Base-by-base conservation (phyloP, 2,113 vertebrate species). In the Paradoxurus hermaphroditus region DNA sequence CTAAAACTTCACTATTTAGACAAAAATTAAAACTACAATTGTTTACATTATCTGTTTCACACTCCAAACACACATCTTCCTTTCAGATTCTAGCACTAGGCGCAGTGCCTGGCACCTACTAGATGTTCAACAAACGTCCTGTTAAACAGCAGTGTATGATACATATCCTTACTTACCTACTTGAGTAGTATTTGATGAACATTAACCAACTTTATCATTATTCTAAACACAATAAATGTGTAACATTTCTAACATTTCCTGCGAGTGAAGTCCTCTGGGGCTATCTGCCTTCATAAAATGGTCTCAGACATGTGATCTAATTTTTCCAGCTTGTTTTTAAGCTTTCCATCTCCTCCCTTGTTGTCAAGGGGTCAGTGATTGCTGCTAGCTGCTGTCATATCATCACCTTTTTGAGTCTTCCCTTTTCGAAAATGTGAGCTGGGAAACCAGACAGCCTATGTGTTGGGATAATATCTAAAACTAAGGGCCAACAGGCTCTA, bases 1-100 rank as follows among this genome's bases (percentile, higher is more conserved):
- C 34, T 88, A 70, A 81, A 68, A 49, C 2, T 63, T 63, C 63
- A 82, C 10, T 85, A 70, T 92, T 90, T 39, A 4, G 56, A 59
- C n/a, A 92, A 94, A 94, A 89, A 67, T 56, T 63, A 75, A 96
- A 93, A 92, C 70, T 49, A 83, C 53, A 79, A 34, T 83, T 75
- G 1, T 79, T 87, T 18, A 49, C 5, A 11, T 89, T 39, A 68
- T 73, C 34, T 83, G 39, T 81, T 91, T 90, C 39, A 89, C 10
- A 8, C 18, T 78, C 7, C 15, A 85, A 97, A 84, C 23, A 83
- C 23, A 3, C 25, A 67, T 65, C 75, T 90, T 87, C 53, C 25
- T 49, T 94, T 85, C 83, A 92, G 78, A 91, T 36, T 82, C 19
- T 36, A 46, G 72, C 4, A 19, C 36, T 87, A 79, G 86, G 41